Evolutionary conservation across 2,797 vertebrate genomes (phyloP), one percentile per base, ranked within the genome.

Genomic region (Macropodus opercularis): DNA sequence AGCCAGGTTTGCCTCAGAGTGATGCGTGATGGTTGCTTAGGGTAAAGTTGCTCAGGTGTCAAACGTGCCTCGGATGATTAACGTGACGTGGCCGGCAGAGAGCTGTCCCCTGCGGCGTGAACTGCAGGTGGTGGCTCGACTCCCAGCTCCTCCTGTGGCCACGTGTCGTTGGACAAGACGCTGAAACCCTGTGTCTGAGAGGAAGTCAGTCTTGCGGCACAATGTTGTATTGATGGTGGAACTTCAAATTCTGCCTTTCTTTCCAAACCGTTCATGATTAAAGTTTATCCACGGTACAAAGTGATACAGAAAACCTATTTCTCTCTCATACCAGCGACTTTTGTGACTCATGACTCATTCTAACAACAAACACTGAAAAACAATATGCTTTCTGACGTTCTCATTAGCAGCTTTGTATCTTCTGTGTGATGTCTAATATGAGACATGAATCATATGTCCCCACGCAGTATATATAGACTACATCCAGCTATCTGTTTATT

Each of bases 391-490:
- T 31, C 27, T 47, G 12, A n/a, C 15, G 3, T 40, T 36, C 8
- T 55, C 13, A 11, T 32, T 13, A 29, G n/a, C 3, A 11, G 17
- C 18, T 22, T 19, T 18, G 1, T 13, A 48, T 39, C 18, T 31
- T 69, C 4, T 8, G 13, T 2, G 7, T 18, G 5, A 7, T 39
- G 55, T 52, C 41, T 38, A 19, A 57, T n/a, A n/a, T n/a, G n/a
- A 19, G 22, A 23, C 12, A 31, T 72, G 40, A 79, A 15, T 68
- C 44, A 55, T 57, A 42, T 18, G 5, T 55, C 47, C 47, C 60
- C 26, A 68, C 53, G 23, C 26, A 56, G 35, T 1, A 11, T 8
- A 32, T 1, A 11, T 8, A 32, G 2, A 34, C 12, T 23, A 11
- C 8, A 26, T 24, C 14, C 4, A 34, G 7, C 10, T 29, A 7